Conservation (phyloP, 2,797 vertebrate species). For the Petrocephalus schoutedeni region DNA sequence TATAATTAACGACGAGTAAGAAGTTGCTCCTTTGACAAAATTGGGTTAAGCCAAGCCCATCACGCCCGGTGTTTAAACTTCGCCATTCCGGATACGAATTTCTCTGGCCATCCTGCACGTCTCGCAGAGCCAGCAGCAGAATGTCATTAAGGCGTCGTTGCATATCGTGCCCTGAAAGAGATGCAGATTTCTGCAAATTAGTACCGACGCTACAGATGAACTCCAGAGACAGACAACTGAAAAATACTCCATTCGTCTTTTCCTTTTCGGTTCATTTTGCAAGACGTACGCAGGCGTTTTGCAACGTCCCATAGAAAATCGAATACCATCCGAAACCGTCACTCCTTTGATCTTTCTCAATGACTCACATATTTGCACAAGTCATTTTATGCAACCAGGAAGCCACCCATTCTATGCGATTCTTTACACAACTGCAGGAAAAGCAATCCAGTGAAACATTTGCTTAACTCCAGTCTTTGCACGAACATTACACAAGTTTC, state of each 20-base stretch:
- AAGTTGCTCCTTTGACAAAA: neutral
- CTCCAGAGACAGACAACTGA: neutral
- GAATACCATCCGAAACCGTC: neutral
- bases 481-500: neutral
- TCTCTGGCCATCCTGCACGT: conserved; percentile 75
- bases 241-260: neutral
- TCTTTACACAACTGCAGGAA: neutral
- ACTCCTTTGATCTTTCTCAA: neutral
- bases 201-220: neutral
- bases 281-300: neutral
- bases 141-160: conserved; percentile 66
- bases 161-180: conserved; percentile 66
- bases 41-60: neutral
- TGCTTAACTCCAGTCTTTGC: neutral
- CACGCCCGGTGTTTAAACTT: conserved; percentile 34
- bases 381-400: neutral
- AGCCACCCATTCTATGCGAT: neutral
- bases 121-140: conserved; percentile 65
- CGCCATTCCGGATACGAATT: conserved; percentile 67
- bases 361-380: conserved; percentile 6
- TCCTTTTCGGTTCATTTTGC: neutral
- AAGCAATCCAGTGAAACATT: neutral
- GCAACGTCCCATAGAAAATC: neutral
- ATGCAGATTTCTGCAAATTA: conserved; percentile 14
- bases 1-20: neutral